Evolutionary conservation across 2,888 invertebrate genomes (phyloP).

Genomic region (Brachycybe producta): DNA sequence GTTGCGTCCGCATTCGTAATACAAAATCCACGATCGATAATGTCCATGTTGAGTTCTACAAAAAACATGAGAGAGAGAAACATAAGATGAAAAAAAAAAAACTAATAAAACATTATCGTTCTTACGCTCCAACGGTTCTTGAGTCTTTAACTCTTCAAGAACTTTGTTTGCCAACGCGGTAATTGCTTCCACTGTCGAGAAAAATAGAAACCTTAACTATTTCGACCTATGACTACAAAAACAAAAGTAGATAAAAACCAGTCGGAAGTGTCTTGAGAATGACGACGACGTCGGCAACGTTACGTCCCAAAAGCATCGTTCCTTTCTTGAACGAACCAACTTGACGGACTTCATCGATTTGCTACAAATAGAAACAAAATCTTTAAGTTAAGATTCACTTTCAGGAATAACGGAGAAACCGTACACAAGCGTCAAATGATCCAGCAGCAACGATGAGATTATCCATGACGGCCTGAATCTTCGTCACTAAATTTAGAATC

Average conservation of each 20-base stretch:
- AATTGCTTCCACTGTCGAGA: constrained; percentile 77
- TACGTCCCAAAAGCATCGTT: constrained; percentile 89
- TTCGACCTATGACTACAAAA: too few species aligned
- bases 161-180: constrained; percentile 81
- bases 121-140: constrained; percentile 42
- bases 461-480: constrained; percentile 87
- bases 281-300: constrained; percentile 91
- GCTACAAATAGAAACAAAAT: constrained; percentile 39
- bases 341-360: constrained; percentile 86
- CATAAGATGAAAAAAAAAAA: constrained; percentile 4
- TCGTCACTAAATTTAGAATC: constrained; percentile 82
- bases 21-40: constrained; percentile 70
- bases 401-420: too few species aligned
- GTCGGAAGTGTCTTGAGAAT: constrained; percentile 92
- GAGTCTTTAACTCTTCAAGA: constrained; percentile 65
- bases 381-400: constrained; percentile 4
- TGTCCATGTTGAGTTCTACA: constrained; percentile 33
- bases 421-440: constrained; percentile 86
- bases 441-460: constrained; percentile 88
- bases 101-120: constrained; percentile 7
- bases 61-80: constrained; percentile 22
- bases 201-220: too few species aligned
- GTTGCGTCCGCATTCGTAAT: constrained; percentile 71
- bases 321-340: constrained; percentile 98
- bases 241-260: constrained; percentile 23